Conservation (phyloP, 2,113 vertebrate species). For the Coracopsis vasa region DNA sequence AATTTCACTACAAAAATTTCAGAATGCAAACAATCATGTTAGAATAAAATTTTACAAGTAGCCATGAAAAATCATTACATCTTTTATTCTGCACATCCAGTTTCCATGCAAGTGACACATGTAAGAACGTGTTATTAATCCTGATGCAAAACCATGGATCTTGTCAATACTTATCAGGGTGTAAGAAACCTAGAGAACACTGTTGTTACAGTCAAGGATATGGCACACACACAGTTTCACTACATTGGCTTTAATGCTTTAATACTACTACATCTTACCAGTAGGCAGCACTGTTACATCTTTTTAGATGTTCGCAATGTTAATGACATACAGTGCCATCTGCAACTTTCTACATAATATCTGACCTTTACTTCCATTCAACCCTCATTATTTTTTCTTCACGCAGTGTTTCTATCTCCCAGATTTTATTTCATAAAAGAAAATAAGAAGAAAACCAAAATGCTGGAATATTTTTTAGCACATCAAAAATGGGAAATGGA, state of each 20-base stretch:
- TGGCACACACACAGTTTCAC: not conserved
- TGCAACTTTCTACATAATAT: constrained; percentile 75
- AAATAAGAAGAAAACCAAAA: constrained; percentile 66
- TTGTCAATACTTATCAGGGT: not conserved
- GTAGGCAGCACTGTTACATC: constrained; percentile 77
- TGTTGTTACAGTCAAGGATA: not conserved
- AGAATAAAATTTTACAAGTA: not conserved
- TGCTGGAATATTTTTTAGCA: constrained; percentile 41
- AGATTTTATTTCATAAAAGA: constrained; percentile 66
- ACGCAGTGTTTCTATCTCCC: constrained; percentile 72
- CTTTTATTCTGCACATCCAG: not conserved
- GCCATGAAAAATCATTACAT: not conserved
- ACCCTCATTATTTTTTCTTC: constrained; percentile 74
- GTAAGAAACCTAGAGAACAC: not conserved
- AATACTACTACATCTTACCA: constrained; percentile 74
- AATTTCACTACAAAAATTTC: not conserved
- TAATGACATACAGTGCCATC: constrained; percentile 70
- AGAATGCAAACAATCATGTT: not conserved
- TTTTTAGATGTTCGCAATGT: constrained; percentile 66
- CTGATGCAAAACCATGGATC: not conserved
- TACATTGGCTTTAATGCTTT: constrained; percentile 14
- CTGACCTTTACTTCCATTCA: constrained; percentile 76
- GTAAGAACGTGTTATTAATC: not conserved
- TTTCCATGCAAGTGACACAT: not conserved
- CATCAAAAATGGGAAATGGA: constrained; percentile 32